Conservation (phyloP, 2,113 vertebrate species). For the Leptobrachium leishanense region DNA sequence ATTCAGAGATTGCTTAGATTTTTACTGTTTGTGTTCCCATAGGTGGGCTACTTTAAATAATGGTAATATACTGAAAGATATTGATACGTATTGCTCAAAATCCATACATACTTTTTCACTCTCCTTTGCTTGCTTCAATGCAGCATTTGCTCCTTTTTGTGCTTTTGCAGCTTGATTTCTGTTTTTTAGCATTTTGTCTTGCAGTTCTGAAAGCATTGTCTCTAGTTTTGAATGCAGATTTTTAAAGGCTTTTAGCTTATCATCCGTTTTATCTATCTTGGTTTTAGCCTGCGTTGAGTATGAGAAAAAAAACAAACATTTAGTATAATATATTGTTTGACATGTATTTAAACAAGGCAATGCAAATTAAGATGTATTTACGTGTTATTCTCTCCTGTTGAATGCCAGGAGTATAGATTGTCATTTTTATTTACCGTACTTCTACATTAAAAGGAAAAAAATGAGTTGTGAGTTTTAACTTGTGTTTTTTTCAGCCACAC, state of each 20-base stretch:
- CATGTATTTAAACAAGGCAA: not conserved
- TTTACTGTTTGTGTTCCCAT: too few species aligned
- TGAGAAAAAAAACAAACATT: constrained; percentile 18
- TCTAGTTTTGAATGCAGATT: constrained; percentile 56
- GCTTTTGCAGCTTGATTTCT: constrained; percentile 56
- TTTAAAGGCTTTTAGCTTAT: constrained; percentile 55
- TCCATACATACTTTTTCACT: constrained; percentile 58
- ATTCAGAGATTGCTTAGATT: too few species aligned
- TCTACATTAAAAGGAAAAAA: too few species aligned
- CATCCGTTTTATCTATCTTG: constrained; percentile 58
- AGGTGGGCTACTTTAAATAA: too few species aligned
- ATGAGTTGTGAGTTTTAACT: too few species aligned
- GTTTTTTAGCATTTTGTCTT: constrained; percentile 66
- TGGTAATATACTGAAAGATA: too few species aligned
- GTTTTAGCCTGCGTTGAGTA: constrained; percentile 63
- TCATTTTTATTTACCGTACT: too few species aligned
- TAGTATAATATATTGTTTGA: constrained; percentile 28
- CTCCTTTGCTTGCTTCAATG: constrained; percentile 48
- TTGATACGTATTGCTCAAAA: too few species aligned
- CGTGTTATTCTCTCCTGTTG: too few species aligned
- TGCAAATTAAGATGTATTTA: not conserved
- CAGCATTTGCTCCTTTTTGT: constrained; percentile 58
- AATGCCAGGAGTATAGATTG: too few species aligned
- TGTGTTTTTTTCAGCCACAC: too few species aligned
- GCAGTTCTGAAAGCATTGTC: constrained; percentile 61